phyloP scores from a whole-genome alignment of 2,888 invertebrate species.

The Molanna angustata region DNA sequence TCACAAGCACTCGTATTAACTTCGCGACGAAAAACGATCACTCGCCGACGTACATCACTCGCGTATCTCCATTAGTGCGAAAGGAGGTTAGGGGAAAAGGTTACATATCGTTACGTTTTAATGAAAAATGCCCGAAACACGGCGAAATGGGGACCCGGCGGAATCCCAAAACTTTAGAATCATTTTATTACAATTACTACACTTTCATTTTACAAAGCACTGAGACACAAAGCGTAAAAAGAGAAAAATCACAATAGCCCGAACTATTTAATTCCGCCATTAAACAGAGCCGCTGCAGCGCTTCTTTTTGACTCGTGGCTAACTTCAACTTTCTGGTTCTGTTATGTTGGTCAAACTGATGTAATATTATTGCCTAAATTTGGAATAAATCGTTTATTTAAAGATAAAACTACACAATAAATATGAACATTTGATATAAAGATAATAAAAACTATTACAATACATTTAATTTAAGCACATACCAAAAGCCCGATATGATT shows the following conservation, averaged over 20 bases:
- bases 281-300: constrained; percentile 53
- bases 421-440: too few species aligned
- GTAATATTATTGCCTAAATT: too few species aligned
- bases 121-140: constrained; percentile 39
- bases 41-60: constrained; percentile 72
- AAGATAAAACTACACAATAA: too few species aligned
- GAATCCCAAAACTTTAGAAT: constrained; percentile 20
- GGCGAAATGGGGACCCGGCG: constrained; percentile 15
- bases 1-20: constrained; percentile 52
- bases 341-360: too few species aligned
- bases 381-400: too few species aligned
- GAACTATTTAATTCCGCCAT: constrained; percentile 58
- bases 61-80: constrained; percentile 73
- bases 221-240: constrained; percentile 45
- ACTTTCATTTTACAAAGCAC: constrained; percentile 44
- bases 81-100: constrained; percentile 74
- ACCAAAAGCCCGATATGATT: too few species aligned
- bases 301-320: constrained; percentile 53
- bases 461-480: too few species aligned
- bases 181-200: constrained; percentile 52
- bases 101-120: constrained; percentile 61
- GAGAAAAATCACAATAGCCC: constrained; percentile 56
- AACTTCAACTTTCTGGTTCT: too few species aligned
- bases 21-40: constrained; percentile 49
- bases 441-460: too few species aligned